Evolutionary conservation across 2,888 invertebrate genomes (phyloP).

Genomic region (Exephanes ischioxanthus): DNA sequence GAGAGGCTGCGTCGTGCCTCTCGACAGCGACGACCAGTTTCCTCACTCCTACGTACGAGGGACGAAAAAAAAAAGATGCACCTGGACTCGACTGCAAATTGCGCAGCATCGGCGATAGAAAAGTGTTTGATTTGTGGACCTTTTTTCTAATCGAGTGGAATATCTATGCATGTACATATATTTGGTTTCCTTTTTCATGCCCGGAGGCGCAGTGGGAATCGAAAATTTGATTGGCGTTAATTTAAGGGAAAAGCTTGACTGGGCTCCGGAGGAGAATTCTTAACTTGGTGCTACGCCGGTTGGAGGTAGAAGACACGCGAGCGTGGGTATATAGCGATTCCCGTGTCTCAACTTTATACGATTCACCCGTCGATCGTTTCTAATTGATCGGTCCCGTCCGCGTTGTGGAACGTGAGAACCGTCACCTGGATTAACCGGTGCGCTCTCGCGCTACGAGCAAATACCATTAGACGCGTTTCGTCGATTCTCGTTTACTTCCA

Average conservation of each 20-base stretch:
- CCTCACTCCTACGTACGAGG: constrained; percentile 8
- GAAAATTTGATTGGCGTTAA: constrained; percentile 7
- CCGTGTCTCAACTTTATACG: constrained; percentile 49
- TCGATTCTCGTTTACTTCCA: not conserved
- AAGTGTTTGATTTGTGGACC: not conserved
- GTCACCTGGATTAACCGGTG: constrained; percentile 65
- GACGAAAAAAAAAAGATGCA: constrained; percentile 3
- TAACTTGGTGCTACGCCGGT: not conserved
- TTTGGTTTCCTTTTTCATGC: not conserved
- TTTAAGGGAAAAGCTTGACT: not conserved
- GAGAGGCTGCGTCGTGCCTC: constrained; percentile 30
- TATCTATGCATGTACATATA: not conserved
- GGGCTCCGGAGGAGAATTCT: not conserved
- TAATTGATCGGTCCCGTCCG: constrained; percentile 67
- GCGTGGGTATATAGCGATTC: constrained; percentile 50
- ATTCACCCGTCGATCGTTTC: constrained; percentile 64
- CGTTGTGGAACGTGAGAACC: constrained; percentile 65
- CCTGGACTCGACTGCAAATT: constrained; percentile 10
- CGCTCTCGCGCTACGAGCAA: constrained; percentile 30
- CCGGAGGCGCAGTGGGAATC: not conserved
- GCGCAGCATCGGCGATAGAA: not conserved
- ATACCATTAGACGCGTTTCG: constrained; percentile 25
- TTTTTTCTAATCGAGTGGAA: not conserved
- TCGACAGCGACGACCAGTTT: constrained; percentile 18
- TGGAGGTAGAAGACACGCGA: not conserved